A percentile compares a stretch with the other conserved stretches of the same genome.
These are phyloP conservation scores for Drosophila carrolli DNA, from an alignment of 1,140 invertebrate genomes.

Conservation along the genomic window DNA sequence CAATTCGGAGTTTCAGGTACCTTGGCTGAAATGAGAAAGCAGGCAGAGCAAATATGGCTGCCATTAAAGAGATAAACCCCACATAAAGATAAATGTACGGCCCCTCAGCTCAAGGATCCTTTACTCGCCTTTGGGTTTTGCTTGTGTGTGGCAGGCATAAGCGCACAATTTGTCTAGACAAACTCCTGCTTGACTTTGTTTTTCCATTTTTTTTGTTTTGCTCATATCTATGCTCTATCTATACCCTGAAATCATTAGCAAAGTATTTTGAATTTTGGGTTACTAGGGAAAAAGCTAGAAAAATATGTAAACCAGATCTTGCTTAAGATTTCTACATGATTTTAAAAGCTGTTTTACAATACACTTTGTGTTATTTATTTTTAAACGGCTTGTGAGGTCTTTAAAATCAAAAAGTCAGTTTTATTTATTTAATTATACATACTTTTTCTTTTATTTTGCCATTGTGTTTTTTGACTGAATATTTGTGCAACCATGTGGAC, in stretches of 20 bases:
- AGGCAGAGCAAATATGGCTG: constrained; percentile 65
- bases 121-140: neutral
- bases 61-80: constrained; percentile 76
- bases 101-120: constrained; percentile 1
- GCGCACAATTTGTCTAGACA: constrained; percentile 72
- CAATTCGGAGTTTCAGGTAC: constrained; percentile 51
- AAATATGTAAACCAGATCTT: no score
- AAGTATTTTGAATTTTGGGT: neutral
- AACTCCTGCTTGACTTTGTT: constrained; percentile 42
- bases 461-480: no score
- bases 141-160: constrained; percentile 43
- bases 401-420: no score
- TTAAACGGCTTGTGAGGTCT: no score
- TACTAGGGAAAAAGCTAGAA: no score
- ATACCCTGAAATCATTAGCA: constrained; percentile 21
- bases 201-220: constrained; percentile 15
- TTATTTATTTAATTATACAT: no score
- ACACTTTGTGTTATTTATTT: no score
- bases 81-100: constrained; percentile 31
- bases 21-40: constrained; percentile 29
- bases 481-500: no score
- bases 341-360: no score
- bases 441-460: no score
- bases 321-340: no score
- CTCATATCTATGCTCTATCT: constrained; percentile 1